Conservation (phyloP, 2,888 invertebrate genomes). For the Rugalucina vietnamica region DNA sequence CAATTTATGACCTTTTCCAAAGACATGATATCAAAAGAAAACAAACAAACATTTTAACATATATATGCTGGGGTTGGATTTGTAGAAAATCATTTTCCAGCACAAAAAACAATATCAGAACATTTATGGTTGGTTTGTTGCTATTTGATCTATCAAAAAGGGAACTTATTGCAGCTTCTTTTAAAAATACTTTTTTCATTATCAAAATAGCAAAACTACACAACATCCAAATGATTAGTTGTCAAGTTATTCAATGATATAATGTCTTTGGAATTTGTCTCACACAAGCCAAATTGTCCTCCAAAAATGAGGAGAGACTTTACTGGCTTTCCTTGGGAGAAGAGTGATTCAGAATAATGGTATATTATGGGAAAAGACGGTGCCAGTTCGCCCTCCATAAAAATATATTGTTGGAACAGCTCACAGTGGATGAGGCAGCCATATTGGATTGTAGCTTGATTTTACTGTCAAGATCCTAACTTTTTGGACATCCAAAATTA, state of each 20-base stretch:
- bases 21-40: background rate
- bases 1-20: background rate
- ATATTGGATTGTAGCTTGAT: constrained; percentile 32
- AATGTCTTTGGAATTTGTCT: constrained; percentile 45
- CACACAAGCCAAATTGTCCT: constrained; percentile 60
- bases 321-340: constrained; percentile 38
- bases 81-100: constrained; percentile 26
- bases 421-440: constrained; percentile 37
- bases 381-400: constrained; percentile 73
- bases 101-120: no score
- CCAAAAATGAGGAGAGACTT: constrained; percentile 68
- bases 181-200: no score
- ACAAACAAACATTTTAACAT: no score
- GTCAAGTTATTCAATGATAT: background rate
- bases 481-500: no score
- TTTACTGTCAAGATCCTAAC: constrained; percentile 25
- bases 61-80: constrained; percentile 11
- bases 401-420: constrained; percentile 68
- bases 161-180: no score
- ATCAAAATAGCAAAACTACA: no score
- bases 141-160: no score
- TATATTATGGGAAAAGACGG: background rate
- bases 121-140: no score
- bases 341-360: no score
- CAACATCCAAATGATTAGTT: no score